A percentile compares a stretch with the other conserved stretches of the same genome.
Evolutionary conservation across 2,797 vertebrate genomes (phyloP).

Genomic region (Hybognathus amarus): DNA sequence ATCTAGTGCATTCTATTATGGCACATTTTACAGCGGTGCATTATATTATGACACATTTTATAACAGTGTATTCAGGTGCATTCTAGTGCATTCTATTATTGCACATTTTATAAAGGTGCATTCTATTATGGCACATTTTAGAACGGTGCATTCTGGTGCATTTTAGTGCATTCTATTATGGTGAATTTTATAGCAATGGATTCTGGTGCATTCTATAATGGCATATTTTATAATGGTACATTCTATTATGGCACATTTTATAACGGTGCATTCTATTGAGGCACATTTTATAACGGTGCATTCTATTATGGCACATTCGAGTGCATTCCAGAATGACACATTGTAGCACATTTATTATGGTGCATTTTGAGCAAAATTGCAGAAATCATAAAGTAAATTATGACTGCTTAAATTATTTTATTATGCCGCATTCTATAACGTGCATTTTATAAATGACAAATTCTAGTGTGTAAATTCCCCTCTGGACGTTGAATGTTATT

Average conservation of each 20-base stretch:
- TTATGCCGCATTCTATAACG: not conserved
- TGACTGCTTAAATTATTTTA: no score
- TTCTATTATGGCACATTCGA: no score
- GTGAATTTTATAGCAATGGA: no score
- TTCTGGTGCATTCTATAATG: not conserved
- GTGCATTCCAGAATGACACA: no score
- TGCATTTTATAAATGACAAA: rapidly evolving
- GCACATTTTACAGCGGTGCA: rapidly evolving
- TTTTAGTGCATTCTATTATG: not conserved
- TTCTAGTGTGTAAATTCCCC: not conserved
- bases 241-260: not conserved
- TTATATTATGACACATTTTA: rapidly evolving
- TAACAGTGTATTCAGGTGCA: rapidly evolving
- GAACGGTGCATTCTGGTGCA: not conserved
- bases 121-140: not conserved
- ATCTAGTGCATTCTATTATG: not conserved
- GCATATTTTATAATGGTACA: rapidly evolving
- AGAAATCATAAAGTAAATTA: no score
- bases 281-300: no score
- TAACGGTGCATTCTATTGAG: no score
- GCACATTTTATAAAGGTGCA: rapidly evolving
- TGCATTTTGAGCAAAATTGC: no score
- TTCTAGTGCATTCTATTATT: not conserved
- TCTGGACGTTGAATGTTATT: not conserved
- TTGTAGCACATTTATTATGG: no score